Percentiles rank a stretch among this genome's conserved stretches.
These are phyloP conservation scores for Apaloderma vittatum DNA, from an alignment of 2,113 vertebrate genomes.

Conservation along the genomic window DNA sequence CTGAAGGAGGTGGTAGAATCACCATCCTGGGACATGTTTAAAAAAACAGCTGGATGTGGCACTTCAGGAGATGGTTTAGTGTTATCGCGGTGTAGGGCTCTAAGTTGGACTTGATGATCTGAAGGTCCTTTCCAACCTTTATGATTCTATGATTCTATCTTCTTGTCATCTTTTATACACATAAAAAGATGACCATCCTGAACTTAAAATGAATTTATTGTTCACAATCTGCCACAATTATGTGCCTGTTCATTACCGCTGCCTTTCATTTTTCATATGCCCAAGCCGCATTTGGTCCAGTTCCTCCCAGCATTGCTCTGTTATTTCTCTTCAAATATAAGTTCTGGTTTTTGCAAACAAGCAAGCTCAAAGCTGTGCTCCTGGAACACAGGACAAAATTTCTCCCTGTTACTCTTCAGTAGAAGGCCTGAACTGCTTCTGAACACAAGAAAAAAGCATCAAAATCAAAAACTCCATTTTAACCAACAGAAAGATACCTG, in stretches of 20 bases:
- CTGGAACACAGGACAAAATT: not conserved
- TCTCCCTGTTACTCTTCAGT: not conserved
- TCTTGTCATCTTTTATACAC: not conserved
- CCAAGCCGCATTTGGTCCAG: not conserved
- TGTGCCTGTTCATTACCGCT: not conserved
- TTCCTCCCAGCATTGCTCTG: not conserved
- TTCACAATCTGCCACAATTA: not conserved
- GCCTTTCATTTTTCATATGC: not conserved
- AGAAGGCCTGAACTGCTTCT: not conserved
- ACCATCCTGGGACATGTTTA: too few species aligned
- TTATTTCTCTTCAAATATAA: not conserved
- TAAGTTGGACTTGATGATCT: too few species aligned
- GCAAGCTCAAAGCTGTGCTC: not conserved
- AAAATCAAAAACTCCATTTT: not conserved
- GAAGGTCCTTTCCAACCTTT: too few species aligned
- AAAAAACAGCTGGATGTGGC: too few species aligned
- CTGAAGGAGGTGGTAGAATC: too few species aligned
- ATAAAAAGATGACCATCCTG: not conserved
- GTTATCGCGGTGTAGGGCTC: too few species aligned
- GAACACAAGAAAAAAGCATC: not conserved
- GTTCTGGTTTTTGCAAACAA: not conserved
- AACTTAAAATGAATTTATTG: not conserved
- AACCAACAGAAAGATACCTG: not conserved
- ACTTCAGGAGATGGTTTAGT: too few species aligned
- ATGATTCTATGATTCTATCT: too few species aligned